These are phyloP conservation scores for Oryzias javanicus DNA, from an alignment of 2,113 vertebrate species.

Conservation along the genomic window DNA sequence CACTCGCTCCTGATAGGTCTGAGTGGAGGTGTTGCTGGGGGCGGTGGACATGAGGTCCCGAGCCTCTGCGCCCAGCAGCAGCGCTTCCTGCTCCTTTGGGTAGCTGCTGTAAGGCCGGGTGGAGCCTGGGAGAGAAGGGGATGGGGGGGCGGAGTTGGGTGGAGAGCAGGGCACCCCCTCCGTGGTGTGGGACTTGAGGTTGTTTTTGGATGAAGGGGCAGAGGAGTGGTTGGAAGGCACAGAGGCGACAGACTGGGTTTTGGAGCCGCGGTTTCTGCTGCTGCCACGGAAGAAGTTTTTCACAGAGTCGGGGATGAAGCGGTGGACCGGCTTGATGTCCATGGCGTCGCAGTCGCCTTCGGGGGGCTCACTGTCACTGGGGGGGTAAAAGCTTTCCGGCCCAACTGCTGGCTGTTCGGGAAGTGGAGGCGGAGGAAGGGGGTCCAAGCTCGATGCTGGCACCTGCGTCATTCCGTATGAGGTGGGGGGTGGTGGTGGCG, in stretches of 20 bases:
- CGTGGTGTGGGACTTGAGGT: conserved; percentile 69
- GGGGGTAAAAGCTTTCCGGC: conserved; percentile 62
- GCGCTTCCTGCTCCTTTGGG: conserved; percentile 73
- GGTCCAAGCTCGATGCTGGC: conserved; percentile 70
- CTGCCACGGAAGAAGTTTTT: conserved; percentile 88
- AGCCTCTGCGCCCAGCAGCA: conserved; percentile 75
- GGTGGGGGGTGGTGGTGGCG: conserved; percentile 3
- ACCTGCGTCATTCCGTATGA: conserved; percentile 19
- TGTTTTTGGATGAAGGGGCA: conserved; percentile 33
- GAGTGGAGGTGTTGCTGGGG: conserved; percentile 68
- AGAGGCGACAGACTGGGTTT: conserved; percentile 60
- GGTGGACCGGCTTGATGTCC: conserved; percentile 86
- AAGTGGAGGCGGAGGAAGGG: conserved; percentile 85
- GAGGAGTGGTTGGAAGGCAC: conserved; percentile 11
- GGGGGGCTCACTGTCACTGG: conserved; percentile 56
- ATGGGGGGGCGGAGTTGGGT: conserved; percentile 80
- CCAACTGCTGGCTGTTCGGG: conserved; percentile 82
- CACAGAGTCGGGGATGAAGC: conserved; percentile 92
- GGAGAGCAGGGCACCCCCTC: conserved; percentile 85
- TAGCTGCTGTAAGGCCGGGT: conserved; percentile 73
- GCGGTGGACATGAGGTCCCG: conserved; percentile 69
- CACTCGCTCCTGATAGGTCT: conserved; percentile 83
- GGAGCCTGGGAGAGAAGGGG: conserved; percentile 74
- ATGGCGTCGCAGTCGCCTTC: conserved; percentile 58
- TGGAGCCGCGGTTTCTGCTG: conserved; percentile 58